These are phyloP conservation scores for Lophura nycthemera DNA, from an alignment of 2,113 vertebrate species.

Conservation along the genomic window DNA sequence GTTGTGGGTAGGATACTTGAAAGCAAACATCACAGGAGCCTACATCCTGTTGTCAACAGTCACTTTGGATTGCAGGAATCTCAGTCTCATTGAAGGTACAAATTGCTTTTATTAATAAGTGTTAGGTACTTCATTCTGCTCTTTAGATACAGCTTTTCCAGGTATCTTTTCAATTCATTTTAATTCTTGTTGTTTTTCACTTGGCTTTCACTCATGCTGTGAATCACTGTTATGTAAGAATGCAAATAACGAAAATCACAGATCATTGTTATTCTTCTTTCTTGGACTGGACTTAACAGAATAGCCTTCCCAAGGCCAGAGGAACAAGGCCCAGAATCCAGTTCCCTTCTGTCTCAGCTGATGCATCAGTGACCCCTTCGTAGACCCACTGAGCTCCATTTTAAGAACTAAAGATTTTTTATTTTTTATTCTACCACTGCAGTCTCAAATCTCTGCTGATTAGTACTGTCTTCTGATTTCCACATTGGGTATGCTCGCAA, in stretches of 20 bases:
- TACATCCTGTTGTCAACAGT: accelerated
- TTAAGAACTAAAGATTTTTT: background rate
- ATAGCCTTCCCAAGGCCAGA: background rate
- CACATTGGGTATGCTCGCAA: background rate
- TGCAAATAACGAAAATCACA: background rate
- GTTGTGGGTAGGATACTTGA: background rate
- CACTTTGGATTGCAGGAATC: background rate
- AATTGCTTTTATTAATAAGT: background rate
- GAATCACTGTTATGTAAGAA: background rate
- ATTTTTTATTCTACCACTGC: background rate
- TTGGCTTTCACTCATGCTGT: background rate
- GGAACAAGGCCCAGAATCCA: background rate
- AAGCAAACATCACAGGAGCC: background rate
- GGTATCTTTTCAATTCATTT: background rate
- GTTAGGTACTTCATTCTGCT: background rate
- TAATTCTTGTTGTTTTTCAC: background rate
- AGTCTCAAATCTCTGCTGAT: background rate
- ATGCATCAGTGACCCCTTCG: background rate
- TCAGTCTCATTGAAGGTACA: background rate
- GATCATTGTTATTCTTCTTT: background rate
- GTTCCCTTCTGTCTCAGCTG: background rate
- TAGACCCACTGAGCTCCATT: background rate
- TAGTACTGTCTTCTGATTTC: background rate
- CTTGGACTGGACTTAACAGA: background rate
- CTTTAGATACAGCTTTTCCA: background rate